Percentiles rank a stretch among this genome's conserved stretches.
Conservation (phyloP, 2,113 vertebrate species). For the Pygoscelis antarcticus region DNA sequence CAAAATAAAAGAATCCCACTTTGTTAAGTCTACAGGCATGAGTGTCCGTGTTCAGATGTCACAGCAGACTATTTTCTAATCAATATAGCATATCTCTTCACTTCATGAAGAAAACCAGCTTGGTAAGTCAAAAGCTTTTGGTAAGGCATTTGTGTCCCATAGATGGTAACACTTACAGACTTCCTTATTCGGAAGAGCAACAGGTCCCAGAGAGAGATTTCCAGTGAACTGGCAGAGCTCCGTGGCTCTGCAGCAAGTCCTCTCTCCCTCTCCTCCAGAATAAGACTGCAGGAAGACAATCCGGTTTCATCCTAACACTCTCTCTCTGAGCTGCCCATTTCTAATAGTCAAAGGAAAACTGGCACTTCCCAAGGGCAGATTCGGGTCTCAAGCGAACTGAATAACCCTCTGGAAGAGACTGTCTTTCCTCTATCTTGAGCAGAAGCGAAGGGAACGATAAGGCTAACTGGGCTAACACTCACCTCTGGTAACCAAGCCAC, state of each 20-base stretch:
- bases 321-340: neutral
- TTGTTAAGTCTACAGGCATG: neutral
- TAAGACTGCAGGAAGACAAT: neutral
- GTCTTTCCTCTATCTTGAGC: neutral
- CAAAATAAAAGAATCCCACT: neutral
- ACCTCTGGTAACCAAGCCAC: neutral
- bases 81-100: neutral
- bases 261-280: neutral
- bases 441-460: neutral
- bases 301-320: neutral
- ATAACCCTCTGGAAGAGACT: neutral
- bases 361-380: neutral
- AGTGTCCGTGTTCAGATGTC: neutral
- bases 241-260: neutral
- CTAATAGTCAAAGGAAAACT: neutral
- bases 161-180: neutral
- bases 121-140: neutral
- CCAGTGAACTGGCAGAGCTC: neutral
- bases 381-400: rapidly evolving
- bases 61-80: neutral
- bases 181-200: neutral
- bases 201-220: neutral
- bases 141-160: neutral
- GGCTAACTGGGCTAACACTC: neutral
- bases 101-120: neutral